Evolutionary conservation across 1,140 invertebrate species (phyloP).

Genomic region (Lutraria rhynchaena): DNA sequence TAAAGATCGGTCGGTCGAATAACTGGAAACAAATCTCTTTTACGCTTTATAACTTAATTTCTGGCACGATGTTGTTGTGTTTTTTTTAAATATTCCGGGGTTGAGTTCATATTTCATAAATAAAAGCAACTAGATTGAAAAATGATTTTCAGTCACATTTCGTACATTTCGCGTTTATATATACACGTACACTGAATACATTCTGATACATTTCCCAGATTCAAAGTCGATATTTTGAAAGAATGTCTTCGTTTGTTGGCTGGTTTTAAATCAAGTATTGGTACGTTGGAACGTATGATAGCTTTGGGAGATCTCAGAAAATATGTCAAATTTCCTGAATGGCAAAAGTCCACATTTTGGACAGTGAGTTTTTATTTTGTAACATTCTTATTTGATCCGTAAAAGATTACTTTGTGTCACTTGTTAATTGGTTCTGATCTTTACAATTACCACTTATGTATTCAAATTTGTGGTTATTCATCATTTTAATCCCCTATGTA

Average conservation of each 20-base stretch:
- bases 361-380: too few relatives aligned
- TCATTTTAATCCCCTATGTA: background rate
- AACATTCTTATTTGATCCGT: too few relatives aligned
- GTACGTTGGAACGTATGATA: background rate
- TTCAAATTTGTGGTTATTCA: too few relatives aligned
- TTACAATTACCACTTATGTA: too few relatives aligned
- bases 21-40: too few relatives aligned
- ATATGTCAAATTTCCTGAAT: conserved; percentile 14
- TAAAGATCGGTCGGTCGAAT: too few relatives aligned
- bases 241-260: conserved; percentile 27
- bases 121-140: background rate
- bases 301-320: conserved; percentile 7
- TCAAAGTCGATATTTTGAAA: conserved; percentile 27
- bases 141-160: background rate
- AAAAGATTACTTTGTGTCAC: too few relatives aligned
- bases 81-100: too few relatives aligned
- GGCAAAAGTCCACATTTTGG: conserved; percentile 49
- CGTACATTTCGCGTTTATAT: background rate
- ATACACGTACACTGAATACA: background rate
- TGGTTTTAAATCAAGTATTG: conserved; percentile 24
- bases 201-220: conserved; percentile 1
- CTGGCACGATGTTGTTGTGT: too few relatives aligned
- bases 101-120: background rate
- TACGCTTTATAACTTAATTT: too few relatives aligned
- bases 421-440: too few relatives aligned